Evolutionary conservation across 2,888 invertebrate species (phyloP).

Genomic region (Bugula neritina): DNA sequence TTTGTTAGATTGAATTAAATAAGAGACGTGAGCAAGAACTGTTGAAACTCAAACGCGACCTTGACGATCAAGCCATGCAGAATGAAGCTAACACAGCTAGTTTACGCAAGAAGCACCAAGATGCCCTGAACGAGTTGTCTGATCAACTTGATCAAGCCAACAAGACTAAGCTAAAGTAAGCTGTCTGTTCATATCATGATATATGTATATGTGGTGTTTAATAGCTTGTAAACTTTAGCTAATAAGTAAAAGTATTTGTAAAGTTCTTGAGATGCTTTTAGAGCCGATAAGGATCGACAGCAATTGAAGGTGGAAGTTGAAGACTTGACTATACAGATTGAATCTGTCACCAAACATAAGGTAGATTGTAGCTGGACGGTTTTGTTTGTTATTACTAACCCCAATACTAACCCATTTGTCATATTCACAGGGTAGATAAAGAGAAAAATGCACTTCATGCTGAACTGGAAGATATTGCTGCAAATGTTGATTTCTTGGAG

Average conservation of each 20-base stretch:
- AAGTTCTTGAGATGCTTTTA: conserved; percentile 33
- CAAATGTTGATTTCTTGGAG: background rate
- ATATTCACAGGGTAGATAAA: conserved; percentile 16
- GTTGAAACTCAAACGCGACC: conserved; percentile 90
- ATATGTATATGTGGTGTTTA: background rate
- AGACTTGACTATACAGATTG: conserved; percentile 91
- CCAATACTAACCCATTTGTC: background rate
- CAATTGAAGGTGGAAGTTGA: conserved; percentile 96
- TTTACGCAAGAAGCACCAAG: conserved; percentile 99
- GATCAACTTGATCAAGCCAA: conserved; percentile 99
- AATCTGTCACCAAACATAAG: conserved; percentile 97
- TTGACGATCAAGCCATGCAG: conserved; percentile 98
- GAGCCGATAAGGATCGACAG: conserved; percentile 97
- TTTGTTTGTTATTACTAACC: background rate
- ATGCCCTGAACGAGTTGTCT: conserved; percentile 97
- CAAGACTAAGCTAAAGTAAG: conserved; percentile 95
- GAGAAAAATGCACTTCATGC: background rate
- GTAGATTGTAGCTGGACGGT: too few relatives aligned
- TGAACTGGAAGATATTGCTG: background rate
- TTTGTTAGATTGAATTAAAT: conserved; percentile 73
- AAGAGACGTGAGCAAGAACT: conserved; percentile 99
- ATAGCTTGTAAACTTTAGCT: too few relatives aligned
- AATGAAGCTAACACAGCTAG: conserved; percentile 93
- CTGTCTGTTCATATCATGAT: background rate
- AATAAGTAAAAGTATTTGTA: background rate